Conservation (phyloP, 2,113 vertebrate genomes). For the Grammomys dolichurus region DNA sequence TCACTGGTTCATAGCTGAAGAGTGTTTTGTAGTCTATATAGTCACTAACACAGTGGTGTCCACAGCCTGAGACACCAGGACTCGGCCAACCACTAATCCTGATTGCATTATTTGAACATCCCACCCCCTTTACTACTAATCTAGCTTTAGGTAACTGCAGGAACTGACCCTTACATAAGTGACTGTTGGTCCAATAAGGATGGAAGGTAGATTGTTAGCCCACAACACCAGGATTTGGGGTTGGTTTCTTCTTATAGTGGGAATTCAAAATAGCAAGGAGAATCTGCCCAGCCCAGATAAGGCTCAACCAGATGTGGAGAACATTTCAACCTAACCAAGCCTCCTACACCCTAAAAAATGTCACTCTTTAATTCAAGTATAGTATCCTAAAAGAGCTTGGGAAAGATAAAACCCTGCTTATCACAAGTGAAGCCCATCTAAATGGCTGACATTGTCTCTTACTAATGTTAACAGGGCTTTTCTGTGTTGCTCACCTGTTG, state of each 20-base stretch:
- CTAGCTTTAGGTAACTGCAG: neutral
- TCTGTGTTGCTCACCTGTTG: neutral
- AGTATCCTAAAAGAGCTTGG: neutral
- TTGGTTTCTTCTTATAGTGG: neutral
- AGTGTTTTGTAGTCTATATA: neutral
- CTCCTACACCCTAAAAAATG: neutral
- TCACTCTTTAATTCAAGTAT: slow-evolving; percentile 4
- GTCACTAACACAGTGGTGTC: neutral
- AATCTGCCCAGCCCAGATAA: neutral
- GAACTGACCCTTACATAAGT: slow-evolving; percentile 24
- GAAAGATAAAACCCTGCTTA: neutral
- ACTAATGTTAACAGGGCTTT: neutral
- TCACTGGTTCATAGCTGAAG: neutral
- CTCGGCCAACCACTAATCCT: neutral
- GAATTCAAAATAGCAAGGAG: neutral
- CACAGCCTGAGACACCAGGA: neutral
- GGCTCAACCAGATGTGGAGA: neutral
- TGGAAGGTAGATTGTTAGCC: neutral
- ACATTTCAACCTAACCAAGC: neutral
- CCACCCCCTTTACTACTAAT: neutral
- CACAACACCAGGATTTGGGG: slow-evolving; percentile 2
- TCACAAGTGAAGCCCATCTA: neutral
- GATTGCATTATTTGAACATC: neutral
- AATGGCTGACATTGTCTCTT: neutral
- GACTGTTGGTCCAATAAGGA: neutral